phyloP scores from a whole-genome alignment of 2,113 vertebrate genomes.

The pig (Sus scrofa) region DNA sequence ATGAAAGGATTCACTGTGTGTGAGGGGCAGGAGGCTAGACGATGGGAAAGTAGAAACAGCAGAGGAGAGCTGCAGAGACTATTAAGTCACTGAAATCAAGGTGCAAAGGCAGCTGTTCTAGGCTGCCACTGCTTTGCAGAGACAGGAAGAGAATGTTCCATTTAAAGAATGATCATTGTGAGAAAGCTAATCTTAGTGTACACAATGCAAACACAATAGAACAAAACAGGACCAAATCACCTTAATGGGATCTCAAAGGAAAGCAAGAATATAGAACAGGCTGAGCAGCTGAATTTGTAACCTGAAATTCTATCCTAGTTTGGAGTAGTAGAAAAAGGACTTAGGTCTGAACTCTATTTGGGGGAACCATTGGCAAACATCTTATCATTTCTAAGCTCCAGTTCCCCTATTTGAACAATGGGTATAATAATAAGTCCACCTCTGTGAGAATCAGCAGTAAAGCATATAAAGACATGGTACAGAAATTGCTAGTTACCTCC shows the following conservation, averaged over 20 bases:
- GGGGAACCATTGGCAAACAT: background rate
- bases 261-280: background rate
- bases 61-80: constrained; percentile 15
- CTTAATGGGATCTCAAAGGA: background rate
- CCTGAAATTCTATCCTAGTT: background rate
- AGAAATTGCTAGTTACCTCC: background rate
- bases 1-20: constrained; percentile 88
- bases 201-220: background rate
- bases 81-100: background rate
- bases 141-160: background rate
- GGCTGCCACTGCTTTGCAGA: background rate
- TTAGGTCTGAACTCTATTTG: background rate
- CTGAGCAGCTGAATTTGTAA: background rate
- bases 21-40: constrained; percentile 60
- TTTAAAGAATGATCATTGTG: background rate
- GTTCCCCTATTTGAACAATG: background rate
- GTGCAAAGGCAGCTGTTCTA: background rate
- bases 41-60: background rate
- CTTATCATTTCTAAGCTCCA: background rate
- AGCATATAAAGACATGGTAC: background rate
- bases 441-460: background rate
- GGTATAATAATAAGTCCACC: background rate
- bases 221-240: background rate
- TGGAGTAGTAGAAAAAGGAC: background rate
- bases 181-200: background rate